Evolutionary conservation across 2,113 vertebrate species (phyloP).

Genomic region (Daboia siamensis): DNA sequence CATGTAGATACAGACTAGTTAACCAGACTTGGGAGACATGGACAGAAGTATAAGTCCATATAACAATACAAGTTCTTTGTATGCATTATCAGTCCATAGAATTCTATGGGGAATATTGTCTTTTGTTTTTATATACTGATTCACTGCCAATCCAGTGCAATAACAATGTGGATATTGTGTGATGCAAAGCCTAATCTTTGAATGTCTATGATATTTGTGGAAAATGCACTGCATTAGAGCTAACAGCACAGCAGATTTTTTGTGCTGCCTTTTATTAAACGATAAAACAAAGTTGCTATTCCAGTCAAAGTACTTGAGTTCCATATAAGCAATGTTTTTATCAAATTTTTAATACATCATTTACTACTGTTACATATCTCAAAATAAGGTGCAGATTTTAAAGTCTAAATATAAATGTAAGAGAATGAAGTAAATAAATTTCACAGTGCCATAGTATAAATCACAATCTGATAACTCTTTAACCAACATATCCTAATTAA

Average conservation of each 20-base stretch:
- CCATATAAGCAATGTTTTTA: neutral
- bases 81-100: neutral
- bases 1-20: neutral
- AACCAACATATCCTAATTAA: neutral
- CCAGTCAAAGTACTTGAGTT: neutral
- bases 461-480: conserved; percentile 16
- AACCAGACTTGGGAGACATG: neutral
- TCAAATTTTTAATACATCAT: neutral
- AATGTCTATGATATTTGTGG: neutral
- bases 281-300: neutral
- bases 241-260: neutral
- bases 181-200: neutral
- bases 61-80: neutral
- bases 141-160: neutral
- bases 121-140: neutral
- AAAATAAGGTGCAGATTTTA: neutral
- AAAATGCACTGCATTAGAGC: neutral
- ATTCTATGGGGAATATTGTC: neutral
- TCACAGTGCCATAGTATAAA: conserved; percentile 20
- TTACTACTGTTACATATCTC: neutral
- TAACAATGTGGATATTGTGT: neutral
- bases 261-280: neutral
- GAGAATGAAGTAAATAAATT: neutral
- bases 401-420: neutral
- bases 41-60: neutral